phyloP scores from a whole-genome alignment of 2,113 vertebrate genomes.

The Hyaena hyaena region DNA sequence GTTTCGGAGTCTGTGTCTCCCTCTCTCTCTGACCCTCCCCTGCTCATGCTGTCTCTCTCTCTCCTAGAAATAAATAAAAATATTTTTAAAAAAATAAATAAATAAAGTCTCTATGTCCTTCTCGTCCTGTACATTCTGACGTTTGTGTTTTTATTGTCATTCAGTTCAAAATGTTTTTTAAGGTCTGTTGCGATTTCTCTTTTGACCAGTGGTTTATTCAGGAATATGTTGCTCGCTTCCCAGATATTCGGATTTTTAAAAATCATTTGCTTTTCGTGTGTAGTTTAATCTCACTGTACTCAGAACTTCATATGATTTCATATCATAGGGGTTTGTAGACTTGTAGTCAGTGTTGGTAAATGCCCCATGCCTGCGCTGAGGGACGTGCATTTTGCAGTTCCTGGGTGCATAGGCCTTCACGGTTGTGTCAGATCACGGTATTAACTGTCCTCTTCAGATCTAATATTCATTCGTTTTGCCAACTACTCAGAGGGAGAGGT shows the following conservation, averaged over 20 bases:
- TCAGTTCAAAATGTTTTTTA: not conserved
- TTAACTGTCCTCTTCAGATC: not conserved
- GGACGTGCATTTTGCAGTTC: not conserved
- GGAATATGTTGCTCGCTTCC: not conserved
- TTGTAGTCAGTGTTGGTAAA: accelerated
- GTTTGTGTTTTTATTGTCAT: not conserved
- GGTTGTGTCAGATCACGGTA: accelerated
- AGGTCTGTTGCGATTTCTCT: not conserved
- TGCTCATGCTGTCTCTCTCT: no score
- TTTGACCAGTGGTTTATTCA: not conserved
- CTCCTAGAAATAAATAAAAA: no score
- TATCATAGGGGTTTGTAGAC: accelerated
- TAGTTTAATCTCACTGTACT: not conserved
- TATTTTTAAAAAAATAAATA: no score
- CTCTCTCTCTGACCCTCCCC: no score
- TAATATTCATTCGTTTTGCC: not conserved
- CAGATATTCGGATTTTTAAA: not conserved
- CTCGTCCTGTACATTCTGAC: not conserved
- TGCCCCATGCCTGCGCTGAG: accelerated
- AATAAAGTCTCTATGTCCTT: not conserved
- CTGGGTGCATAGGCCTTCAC: accelerated
- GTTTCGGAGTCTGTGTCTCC: no score
- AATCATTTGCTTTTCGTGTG: not conserved
- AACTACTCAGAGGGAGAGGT: no score
- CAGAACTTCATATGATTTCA: not conserved